Base-by-base conservation (phyloP, 2,797 vertebrate genomes). In the Acanthurus lineatus region DNA sequence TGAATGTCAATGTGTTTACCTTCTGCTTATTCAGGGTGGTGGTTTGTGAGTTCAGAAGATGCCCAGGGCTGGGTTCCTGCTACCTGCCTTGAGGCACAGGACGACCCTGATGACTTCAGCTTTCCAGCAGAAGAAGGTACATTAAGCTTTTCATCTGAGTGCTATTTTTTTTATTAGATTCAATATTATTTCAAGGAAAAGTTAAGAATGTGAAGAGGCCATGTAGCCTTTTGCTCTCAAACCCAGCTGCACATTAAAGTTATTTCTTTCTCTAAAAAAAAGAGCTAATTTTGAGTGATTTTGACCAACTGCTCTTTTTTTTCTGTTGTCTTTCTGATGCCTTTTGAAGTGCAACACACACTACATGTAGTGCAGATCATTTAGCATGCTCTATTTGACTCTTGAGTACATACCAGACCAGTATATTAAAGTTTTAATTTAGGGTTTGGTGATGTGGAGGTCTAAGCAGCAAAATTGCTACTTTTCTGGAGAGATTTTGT, bases 51-150 rank as follows among this genome's bases (percentile, higher is more conserved):
- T 92, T 97, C 98, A 0, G 93, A 96, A 0, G 97, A 99, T 35
- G 98, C 98, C 72, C 98, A 99, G 90, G 98, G 98, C 80, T 99
- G 98, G 98, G 98, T 99, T 68, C 98, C 98, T 1, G 98, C 98
- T 0, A 99, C 98, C 59, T 99, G 98, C 83, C 94, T 99, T 2
- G 98, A 99, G 88, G 97, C 96, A 3, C 98, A 99, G 90, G 98
- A 99, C 67, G 98, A 98, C 69, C 96, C 95, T 1, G 98, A 99
- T 67, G 98, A 99, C 88, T 96, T 99, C 85, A 94, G 93, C 7
- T 87, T 98, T 78, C 97, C 97, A 35, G 96, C 96, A 0, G 98
- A 98, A 71, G 98, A 97, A 98, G 98, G 98, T 99, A 95, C 82
- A 60, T 16, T 10, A 57, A 47, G 0, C 25, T 40, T 60, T 73